Percentiles rank a stretch among this genome's conserved stretches.
These are phyloP conservation scores for Oncorhynchus gorbuscha DNA, from an alignment of 2,113 vertebrate species.

Conservation along the genomic window DNA sequence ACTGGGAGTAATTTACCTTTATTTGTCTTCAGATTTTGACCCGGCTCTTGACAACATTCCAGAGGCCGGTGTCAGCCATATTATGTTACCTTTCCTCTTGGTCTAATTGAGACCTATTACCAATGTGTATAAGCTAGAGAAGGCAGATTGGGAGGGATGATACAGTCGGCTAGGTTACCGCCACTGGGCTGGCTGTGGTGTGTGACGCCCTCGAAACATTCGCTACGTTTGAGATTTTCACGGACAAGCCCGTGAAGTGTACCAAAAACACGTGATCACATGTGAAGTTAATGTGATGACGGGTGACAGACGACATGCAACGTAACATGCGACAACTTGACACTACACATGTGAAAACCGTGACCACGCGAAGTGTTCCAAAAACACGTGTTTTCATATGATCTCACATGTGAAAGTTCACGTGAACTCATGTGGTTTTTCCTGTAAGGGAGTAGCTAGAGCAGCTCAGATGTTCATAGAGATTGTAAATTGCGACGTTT, in stretches of 20 bases:
- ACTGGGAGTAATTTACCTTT: conserved; percentile 74
- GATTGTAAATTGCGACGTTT: neutral
- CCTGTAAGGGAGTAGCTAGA: no score
- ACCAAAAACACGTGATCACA: no score
- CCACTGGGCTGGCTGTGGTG: conserved; percentile 17
- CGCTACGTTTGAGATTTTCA: conserved; percentile 42
- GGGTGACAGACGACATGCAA: no score
- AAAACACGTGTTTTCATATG: no score
- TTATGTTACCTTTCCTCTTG: conserved; percentile 58
- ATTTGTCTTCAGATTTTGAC: conserved; percentile 72
- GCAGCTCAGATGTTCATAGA: conserved; percentile 45
- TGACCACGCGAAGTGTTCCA: no score
- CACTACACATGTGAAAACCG: no score
- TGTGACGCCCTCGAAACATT: conserved; percentile 26
- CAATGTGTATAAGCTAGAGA: conserved; percentile 59
- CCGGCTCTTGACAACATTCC: conserved; percentile 73
- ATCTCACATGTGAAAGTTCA: no score
- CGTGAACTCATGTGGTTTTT: no score
- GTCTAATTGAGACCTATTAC: conserved; percentile 70
- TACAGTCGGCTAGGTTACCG: conserved; percentile 8
- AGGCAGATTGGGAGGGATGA: conserved; percentile 42
- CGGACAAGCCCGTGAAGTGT: conserved; percentile 23
- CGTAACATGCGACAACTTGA: no score
- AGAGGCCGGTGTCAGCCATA: conserved; percentile 52
- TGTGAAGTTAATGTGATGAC: no score